Percentiles rank a stretch among this genome's conserved stretches.
phyloP scores from a whole-genome alignment of 2,797 vertebrate genomes.

The Benthosema pterotum region DNA sequence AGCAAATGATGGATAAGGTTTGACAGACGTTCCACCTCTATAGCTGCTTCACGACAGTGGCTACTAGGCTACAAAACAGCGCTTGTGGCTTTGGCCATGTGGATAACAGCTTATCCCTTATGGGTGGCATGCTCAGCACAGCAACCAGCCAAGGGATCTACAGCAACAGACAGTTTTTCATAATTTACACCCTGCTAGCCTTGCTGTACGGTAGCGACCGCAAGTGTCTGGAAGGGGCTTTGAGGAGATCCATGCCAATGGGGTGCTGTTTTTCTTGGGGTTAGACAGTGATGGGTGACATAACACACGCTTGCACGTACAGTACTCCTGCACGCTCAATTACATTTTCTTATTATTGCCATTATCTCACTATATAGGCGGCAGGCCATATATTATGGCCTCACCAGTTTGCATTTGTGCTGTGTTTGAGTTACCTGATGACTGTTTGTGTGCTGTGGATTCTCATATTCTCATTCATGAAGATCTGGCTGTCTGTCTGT shows the following conservation, averaged over 20 bases:
- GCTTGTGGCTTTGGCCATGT: conserved; percentile 55
- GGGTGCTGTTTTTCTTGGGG: conserved; percentile 21
- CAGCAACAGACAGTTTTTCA: conserved; percentile 46
- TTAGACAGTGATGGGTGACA: conserved; percentile 24
- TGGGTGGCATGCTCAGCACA: conserved; percentile 50
- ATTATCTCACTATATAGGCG: no score
- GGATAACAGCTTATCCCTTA: conserved; percentile 73
- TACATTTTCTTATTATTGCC: conserved; percentile 6
- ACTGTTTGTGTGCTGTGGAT: no score
- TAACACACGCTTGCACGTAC: conserved; percentile 3
- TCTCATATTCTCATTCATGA: no score
- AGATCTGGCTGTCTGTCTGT: no score
- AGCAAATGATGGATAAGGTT: conserved; percentile 52
- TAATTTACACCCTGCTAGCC: conserved; percentile 50
- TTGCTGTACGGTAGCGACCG: conserved; percentile 24
- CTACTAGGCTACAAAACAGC: conserved; percentile 46
- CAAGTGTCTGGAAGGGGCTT: conserved; percentile 7
- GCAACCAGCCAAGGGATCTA: conserved; percentile 41
- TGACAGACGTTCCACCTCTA: conserved; percentile 43
- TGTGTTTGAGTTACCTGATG: no score
- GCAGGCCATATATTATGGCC: no score
- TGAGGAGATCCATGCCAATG: conserved; percentile 25
- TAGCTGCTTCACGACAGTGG: conserved; percentile 39
- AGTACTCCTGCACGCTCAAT: neutral
- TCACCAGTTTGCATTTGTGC: no score